These are phyloP conservation scores for Amblyjoppa fuscipennis DNA, from an alignment of 2,888 invertebrate species.

Conservation along the genomic window DNA sequence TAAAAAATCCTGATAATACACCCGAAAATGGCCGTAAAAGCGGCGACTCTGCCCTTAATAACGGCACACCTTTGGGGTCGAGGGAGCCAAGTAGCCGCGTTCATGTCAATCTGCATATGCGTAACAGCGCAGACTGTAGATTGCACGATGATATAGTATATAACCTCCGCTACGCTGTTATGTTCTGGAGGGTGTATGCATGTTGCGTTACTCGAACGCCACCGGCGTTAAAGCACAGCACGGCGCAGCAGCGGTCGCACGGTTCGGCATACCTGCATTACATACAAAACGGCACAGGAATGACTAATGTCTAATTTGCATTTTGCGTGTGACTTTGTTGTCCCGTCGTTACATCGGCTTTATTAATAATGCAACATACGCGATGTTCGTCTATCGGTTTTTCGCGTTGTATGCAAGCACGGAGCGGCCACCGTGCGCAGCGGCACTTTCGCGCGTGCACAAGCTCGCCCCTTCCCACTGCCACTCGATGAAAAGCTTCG, in stretches of 20 bases:
- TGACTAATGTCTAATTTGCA: constrained; percentile 78
- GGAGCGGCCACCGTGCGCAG: neutral
- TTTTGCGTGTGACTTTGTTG: constrained; percentile 81
- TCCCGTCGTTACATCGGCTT: constrained; percentile 75
- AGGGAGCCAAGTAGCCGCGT: neutral
- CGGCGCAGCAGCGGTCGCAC: constrained; percentile 18
- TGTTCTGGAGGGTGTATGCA: constrained; percentile 56
- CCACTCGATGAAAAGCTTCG: neutral
- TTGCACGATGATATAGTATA: neutral
- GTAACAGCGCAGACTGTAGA: neutral
- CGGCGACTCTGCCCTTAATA: neutral
- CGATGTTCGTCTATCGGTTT: constrained; percentile 63
- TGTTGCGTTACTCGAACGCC: constrained; percentile 48
- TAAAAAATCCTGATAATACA: too few species aligned
- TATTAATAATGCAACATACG: constrained; percentile 81
- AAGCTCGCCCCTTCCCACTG: constrained; percentile 11
- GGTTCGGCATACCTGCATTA: constrained; percentile 55
- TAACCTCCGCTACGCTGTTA: neutral
- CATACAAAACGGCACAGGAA: constrained; percentile 62
- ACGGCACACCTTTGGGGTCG: neutral
- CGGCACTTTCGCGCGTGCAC: neutral
- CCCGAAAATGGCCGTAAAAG: too few species aligned
- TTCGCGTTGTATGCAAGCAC: constrained; percentile 14
- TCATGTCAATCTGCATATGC: neutral
- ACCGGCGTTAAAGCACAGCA: constrained; percentile 16